A percentile compares a stretch with the other conserved stretches of the same genome.
These are phyloP conservation scores for Stichodactyla helianthus DNA, from an alignment of 64 coral and sea anemone species.

Conservation along the genomic window DNA sequence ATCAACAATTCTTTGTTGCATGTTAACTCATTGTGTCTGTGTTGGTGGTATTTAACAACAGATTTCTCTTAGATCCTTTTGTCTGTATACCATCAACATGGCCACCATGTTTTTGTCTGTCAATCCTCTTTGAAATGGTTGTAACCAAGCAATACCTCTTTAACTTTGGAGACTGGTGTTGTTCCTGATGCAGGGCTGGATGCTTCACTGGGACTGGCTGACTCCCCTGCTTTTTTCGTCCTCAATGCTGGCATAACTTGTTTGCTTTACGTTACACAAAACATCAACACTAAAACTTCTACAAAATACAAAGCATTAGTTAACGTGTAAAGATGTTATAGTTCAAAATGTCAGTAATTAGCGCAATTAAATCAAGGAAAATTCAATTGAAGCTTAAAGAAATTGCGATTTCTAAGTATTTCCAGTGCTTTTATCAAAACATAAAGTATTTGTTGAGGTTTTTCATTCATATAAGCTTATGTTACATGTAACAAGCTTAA, in stretches of 20 bases:
- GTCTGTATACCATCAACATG: no score
- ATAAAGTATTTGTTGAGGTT: background rate
- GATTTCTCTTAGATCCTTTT: no score
- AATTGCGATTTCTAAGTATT: no score
- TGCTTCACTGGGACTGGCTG: slow-evolving; percentile 8
- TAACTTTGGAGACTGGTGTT: slow-evolving; percentile 6
- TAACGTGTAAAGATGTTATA: background rate
- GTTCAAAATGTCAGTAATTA: background rate
- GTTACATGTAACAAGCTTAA: background rate
- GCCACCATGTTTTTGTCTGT: no score
- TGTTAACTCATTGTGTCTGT: no score
- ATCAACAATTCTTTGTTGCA: no score
- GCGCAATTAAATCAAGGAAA: no score
- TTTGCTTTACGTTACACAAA: background rate
- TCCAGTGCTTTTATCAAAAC: no score
- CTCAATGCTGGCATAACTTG: slow-evolving; percentile 10
- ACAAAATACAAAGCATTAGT: background rate
- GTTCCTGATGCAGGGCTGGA: slow-evolving; percentile 10
- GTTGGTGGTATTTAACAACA: no score
- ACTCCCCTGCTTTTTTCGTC: slow-evolving; percentile 1
- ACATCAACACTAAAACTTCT: background rate
- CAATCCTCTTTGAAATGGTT: no score
- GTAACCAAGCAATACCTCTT: background rate
- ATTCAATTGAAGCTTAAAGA: no score
- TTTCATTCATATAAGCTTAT: background rate